Evolutionary conservation across 2,797 vertebrate species (phyloP), one percentile per base, ranked within the genome.

Genomic region (Benthosema pterotum): DNA sequence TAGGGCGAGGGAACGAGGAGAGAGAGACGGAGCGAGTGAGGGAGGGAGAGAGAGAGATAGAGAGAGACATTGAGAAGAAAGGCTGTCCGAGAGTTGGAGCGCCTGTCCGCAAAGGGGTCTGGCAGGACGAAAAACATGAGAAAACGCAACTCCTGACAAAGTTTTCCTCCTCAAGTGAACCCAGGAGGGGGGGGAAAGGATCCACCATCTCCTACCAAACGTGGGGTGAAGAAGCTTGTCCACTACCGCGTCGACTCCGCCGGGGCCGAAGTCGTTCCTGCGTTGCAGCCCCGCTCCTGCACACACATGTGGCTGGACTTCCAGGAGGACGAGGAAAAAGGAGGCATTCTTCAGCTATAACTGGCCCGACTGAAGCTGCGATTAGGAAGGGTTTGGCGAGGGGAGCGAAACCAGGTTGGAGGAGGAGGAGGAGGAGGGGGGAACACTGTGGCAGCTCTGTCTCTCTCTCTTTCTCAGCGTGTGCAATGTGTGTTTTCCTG

Each of bases 341-440:
- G 84, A 56, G 71, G 78, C 80, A 61, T 89, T 82, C 79, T 78
- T 65, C 85, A 38, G 85, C 84, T 79, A 52, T 46, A 88, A 89
- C 80, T 71, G 77, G 71, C 75, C 82, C 65, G 73, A 81, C 80
- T 83, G 79, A 82, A 85, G 78, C 69, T 64, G 80, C 79, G 88
- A 89, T 88, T 90, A 88, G 72, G 51, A 79, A 9, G 74, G 78
- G 85, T 87, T n/a, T 86, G 87, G 83, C 86, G 79, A 57, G 84
- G 88, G 78, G 59, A 11, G 9, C 32, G 47, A 80, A 74, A 80
- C 73, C 81, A 88, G 83, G 77, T 74, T 60, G 53, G 58, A 65
- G 65, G 43, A 56, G 82, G 70, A 63, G 77, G 67, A 48, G 42
- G 56, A 46, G 56, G 69, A 11, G 49, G 79, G 63, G 61, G 66